Conservation (phyloP, 2,797 vertebrate species). For the Cossypha caffra region DNA sequence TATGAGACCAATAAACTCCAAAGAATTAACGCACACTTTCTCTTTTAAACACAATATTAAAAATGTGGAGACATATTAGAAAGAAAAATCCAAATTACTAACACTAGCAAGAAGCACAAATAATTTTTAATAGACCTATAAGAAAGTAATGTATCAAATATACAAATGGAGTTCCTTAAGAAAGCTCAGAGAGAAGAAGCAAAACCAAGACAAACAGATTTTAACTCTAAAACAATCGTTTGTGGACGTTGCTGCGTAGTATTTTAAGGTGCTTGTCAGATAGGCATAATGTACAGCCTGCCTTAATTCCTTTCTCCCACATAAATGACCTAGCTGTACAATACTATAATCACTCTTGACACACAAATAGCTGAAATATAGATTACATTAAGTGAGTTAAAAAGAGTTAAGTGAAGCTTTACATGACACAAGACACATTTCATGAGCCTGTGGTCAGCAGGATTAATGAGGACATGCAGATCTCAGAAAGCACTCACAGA, state of each 20-base stretch:
- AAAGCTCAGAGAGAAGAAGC: not conserved
- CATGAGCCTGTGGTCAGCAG: conserved; percentile 23
- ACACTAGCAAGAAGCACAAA: not conserved
- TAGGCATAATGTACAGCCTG: not conserved
- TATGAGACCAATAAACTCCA: not conserved
- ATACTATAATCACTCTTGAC: not conserved
- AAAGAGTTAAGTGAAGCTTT: conserved; percentile 27
- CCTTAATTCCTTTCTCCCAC: not conserved
- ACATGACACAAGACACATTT: not conserved
- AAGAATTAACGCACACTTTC: not conserved
- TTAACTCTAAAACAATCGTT: not conserved
- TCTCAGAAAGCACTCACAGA: conserved; percentile 11
- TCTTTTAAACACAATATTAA: not conserved
- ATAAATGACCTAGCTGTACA: not conserved
- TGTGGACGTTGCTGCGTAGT: not conserved
- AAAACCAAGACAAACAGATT: not conserved
- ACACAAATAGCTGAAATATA: not conserved
- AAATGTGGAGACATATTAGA: not conserved
- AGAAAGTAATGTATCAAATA: not conserved
- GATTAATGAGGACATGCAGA: conserved; percentile 48
- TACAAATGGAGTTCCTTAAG: not conserved
- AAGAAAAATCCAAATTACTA: not conserved
- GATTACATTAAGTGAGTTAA: not conserved
- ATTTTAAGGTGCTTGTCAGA: not conserved
- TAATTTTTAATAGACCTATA: not conserved